Evolutionary conservation across 2,113 vertebrate species (phyloP).

Genomic region (Morone chrysops): DNA sequence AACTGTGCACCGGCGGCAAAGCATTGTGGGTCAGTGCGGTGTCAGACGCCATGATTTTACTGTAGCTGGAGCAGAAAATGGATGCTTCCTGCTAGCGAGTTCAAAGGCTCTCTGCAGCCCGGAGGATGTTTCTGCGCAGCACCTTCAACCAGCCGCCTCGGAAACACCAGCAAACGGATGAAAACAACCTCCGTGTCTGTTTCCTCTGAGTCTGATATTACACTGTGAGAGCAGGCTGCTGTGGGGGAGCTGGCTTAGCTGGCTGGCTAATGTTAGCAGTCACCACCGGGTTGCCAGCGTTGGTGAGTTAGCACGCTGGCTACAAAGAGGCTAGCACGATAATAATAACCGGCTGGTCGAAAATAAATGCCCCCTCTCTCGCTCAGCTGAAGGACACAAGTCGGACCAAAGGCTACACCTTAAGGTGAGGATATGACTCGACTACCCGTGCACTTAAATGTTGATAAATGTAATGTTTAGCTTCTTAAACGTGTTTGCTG

Average conservation of each 20-base stretch:
- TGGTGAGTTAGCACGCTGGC: slow-evolving; percentile 7
- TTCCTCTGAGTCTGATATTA: not conserved
- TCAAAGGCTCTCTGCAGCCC: not conserved
- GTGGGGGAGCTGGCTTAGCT: slow-evolving; percentile 17
- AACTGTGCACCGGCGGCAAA: slow-evolving; percentile 34
- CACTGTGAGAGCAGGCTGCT: not conserved
- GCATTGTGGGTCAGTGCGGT: slow-evolving; percentile 59
- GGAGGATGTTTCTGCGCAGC: not conserved
- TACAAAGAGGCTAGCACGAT: slow-evolving; percentile 26
- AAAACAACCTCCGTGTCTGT: rapidly evolving
- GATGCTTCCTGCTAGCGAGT: slow-evolving; percentile 42
- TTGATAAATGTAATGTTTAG: not conserved
- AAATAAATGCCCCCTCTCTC: not conserved
- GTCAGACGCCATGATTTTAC: slow-evolving; percentile 73
- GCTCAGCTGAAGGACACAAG: not conserved
- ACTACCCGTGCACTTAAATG: not conserved
- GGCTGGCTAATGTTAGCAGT: slow-evolving; percentile 55
- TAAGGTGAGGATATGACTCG: slow-evolving; percentile 44
- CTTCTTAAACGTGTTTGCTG: slow-evolving; percentile 17
- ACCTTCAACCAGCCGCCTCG: rapidly evolving
- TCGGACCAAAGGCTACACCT: slow-evolving; percentile 47
- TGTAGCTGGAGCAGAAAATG: slow-evolving; percentile 71
- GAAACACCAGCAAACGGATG: not conserved
- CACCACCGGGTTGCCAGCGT: not conserved
- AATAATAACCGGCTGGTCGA: slow-evolving; percentile 15